These are phyloP conservation scores for Caenorhabditis macrosperma DNA, from an alignment of 2,888 invertebrate genomes.

Conservation along the genomic window DNA sequence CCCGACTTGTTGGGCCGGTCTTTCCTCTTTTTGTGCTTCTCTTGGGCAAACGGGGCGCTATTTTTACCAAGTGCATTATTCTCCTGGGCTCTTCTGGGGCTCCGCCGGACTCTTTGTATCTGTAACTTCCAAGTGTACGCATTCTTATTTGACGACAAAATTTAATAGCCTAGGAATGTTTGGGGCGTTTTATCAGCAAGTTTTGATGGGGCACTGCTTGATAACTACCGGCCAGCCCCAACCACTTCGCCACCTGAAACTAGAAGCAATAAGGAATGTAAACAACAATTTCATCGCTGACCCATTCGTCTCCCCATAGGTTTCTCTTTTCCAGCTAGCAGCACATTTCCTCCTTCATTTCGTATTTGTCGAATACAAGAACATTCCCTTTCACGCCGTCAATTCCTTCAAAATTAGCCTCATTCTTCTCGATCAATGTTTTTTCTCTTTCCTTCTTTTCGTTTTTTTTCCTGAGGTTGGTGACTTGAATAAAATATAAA, in stretches of 20 bases:
- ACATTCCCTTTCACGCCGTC: slow-evolving; percentile 8
- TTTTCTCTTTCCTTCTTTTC: not conserved
- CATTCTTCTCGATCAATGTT: slow-evolving; percentile 32
- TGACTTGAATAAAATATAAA: not conserved
- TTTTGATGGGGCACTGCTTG: not conserved
- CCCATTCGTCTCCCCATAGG: no score
- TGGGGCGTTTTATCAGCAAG: not conserved
- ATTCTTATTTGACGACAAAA: not conserved
- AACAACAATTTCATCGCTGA: slow-evolving; percentile 25
- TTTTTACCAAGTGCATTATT: slow-evolving; percentile 54
- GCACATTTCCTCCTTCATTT: slow-evolving; percentile 15
- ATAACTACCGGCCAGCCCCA: slow-evolving; percentile 10
- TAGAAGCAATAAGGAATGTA: slow-evolving; percentile 31
- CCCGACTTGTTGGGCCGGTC: slow-evolving; percentile 23
- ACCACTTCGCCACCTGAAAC: slow-evolving; percentile 10
- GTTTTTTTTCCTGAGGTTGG: not conserved
- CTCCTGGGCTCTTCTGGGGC: no score
- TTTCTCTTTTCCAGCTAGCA: slow-evolving; percentile 9
- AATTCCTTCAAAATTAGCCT: slow-evolving; percentile 38
- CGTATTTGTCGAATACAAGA: slow-evolving; percentile 23
- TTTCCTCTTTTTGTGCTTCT: slow-evolving; percentile 9
- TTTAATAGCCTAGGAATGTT: not conserved
- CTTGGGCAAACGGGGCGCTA: slow-evolving; percentile 24
- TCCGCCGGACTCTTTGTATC: no score
- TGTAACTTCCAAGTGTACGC: no score